phyloP scores from a whole-genome alignment of 2,888 invertebrate species.

The Dilophus febrilis region DNA sequence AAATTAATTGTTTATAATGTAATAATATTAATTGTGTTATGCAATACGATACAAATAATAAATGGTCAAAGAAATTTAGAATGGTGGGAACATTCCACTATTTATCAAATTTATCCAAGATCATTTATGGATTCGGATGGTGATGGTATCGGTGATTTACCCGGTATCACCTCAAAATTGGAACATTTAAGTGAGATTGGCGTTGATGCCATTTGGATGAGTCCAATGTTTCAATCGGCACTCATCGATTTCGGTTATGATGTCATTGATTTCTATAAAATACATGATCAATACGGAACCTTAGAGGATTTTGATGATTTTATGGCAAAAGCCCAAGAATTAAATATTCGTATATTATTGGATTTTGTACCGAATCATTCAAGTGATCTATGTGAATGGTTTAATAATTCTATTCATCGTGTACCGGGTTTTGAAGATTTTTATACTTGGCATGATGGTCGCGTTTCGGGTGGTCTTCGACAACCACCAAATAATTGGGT shows the following conservation, averaged over 20 bases:
- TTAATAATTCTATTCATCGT: slow-evolving; percentile 44
- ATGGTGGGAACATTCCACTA: slow-evolving; percentile 8
- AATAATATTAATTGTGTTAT: no score
- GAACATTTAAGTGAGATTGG: slow-evolving; percentile 41
- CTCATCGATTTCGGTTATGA: slow-evolving; percentile 47
- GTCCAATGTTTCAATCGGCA: slow-evolving; percentile 48
- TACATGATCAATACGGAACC: slow-evolving; percentile 38
- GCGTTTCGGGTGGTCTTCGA: slow-evolving; percentile 23
- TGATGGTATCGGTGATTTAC: slow-evolving; percentile 43
- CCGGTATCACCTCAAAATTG: slow-evolving; percentile 21
- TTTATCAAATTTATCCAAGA: slow-evolving; percentile 42
- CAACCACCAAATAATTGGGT: slow-evolving; percentile 35
- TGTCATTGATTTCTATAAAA: slow-evolving; percentile 35
- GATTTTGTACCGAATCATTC: slow-evolving; percentile 41
- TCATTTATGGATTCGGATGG: slow-evolving; percentile 55
- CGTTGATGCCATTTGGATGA: slow-evolving; percentile 48
- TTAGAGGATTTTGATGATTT: slow-evolving; percentile 35
- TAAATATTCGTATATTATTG: slow-evolving; percentile 27
- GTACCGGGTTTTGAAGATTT: slow-evolving; percentile 49
- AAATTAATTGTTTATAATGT: no score
- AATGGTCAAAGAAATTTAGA: slow-evolving; percentile 10
- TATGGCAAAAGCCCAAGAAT: slow-evolving; percentile 11
- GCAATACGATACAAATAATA: no score
- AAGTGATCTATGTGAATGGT: slow-evolving; percentile 68
- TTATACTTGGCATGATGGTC: slow-evolving; percentile 50